Evolutionary conservation across 2,797 vertebrate species (phyloP), one percentile per base, ranked within the genome.

Genomic region (Mycteria americana): DNA sequence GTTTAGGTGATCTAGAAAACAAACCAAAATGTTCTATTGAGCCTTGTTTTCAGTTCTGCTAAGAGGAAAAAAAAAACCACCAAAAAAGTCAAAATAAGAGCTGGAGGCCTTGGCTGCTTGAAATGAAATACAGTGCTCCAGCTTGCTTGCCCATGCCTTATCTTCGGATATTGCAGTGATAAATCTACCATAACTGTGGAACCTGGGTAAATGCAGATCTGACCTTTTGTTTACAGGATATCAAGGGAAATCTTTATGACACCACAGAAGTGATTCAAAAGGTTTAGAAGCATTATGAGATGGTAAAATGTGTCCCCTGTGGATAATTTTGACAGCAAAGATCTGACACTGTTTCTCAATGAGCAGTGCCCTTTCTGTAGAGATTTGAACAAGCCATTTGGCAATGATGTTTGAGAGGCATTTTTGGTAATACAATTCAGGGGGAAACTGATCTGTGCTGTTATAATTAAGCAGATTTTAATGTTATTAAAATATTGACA

Each of bases 151-250:
- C 80, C 37, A 13, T 74, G 48, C 75, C 39, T 11, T 82, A 50
- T 68, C 84, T 89, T 92, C 62, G 92, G 54, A 78, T 84, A 90
- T 69, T 53, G 54, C 83, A 80, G 80, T 73, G 73, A 92, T 94
- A 95, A 96, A 96, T 97, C 78, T 96, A 23, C 60, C 50, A 12
- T 92, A 95, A 85, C 77, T 84, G n/a, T 88, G 90, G 82, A 93
- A 91, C 88, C 80, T 96, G 88, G 81, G 70, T 96, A 96, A 97
- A 96, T 96, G 95, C 96, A 95, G 93, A 93, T 96, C 79, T 93
- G 96, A 97, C 97, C 97, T 97, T 97, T 97, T 97, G 95, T 97
- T 97, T 98, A 97, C 95, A 90, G 70, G 43, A 84, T 95, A 68
- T 78, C 96, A 53, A 39, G 96, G 95, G 97, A 97, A 97, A 97